Evolutionary conservation across 1,140 invertebrate genomes (phyloP).

Genomic region (Meloidogyne exigua): DNA sequence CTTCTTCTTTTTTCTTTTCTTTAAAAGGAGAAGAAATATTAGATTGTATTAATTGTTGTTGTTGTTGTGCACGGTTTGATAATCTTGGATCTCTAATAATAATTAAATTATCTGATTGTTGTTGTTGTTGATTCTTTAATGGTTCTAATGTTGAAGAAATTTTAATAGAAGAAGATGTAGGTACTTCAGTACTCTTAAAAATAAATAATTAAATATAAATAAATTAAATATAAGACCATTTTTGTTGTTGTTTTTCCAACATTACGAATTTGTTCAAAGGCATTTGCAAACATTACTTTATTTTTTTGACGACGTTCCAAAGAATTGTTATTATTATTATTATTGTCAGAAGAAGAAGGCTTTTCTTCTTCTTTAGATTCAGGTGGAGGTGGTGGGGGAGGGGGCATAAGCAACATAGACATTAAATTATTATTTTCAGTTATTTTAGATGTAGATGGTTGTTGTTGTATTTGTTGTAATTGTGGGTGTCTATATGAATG

Average conservation of each 20-base stretch:
- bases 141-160: not conserved
- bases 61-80: not conserved
- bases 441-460: not conserved
- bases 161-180: not conserved
- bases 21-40: no score
- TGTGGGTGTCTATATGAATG: not conserved
- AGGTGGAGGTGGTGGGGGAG: not conserved
- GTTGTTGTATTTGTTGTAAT: not conserved
- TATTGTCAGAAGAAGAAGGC: not conserved
- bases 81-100: slow-evolving; percentile 2
- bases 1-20: not conserved
- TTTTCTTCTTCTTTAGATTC: not conserved
- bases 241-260: not conserved
- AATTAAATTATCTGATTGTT: not conserved
- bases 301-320: slow-evolving; percentile 9
- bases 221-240: not conserved
- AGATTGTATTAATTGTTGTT: not conserved
- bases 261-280: slow-evolving; percentile 15
- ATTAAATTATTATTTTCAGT: not conserved
- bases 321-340: not conserved
- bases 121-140: not conserved
- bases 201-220: not conserved
- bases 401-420: not conserved
- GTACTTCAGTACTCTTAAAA: not conserved
- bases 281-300: slow-evolving; percentile 4